Evolutionary conservation across 1,140 invertebrate genomes (phyloP).

Genomic region (Meteorus sp.): DNA sequence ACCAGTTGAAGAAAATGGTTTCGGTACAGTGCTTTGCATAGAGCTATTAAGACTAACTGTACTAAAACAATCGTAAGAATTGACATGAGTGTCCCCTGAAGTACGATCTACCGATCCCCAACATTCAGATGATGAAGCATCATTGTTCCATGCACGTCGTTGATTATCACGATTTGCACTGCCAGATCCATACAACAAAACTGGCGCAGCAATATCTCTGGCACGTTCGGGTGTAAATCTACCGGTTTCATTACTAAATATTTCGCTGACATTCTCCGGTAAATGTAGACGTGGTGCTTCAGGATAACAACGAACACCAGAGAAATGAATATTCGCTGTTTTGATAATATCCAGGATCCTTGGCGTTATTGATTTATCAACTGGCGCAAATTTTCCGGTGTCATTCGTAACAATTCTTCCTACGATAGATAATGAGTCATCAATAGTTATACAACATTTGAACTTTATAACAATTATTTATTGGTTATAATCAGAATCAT

Average conservation of each 20-base stretch:
- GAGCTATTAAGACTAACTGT: constrained; percentile 68
- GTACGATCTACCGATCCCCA: constrained; percentile 2
- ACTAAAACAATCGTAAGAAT: constrained; percentile 71
- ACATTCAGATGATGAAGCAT: constrained; percentile 39
- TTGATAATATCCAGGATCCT: constrained; percentile 11
- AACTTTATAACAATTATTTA: too few relatives aligned
- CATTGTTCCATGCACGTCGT: constrained; percentile 25
- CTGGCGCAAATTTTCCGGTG: too few relatives aligned
- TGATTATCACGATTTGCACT: constrained; percentile 34
- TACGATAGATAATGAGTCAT: too few relatives aligned
- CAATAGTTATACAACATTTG: too few relatives aligned
- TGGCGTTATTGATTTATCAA: not conserved
- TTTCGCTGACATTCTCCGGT: constrained; percentile 54
- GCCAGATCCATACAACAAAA: constrained; percentile 56
- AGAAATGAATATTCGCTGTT: constrained; percentile 35
- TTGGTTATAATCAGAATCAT: too few relatives aligned
- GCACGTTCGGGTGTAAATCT: constrained; percentile 65
- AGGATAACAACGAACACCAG: constrained; percentile 40
- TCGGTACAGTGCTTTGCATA: constrained; percentile 76
- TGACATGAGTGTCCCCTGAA: constrained; percentile 61
- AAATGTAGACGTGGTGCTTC: constrained; percentile 47
- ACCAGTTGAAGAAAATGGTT: constrained; percentile 65
- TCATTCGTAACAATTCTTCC: too few relatives aligned
- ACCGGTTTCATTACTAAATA: constrained; percentile 59
- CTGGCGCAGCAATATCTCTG: constrained; percentile 64